phyloP scores from a whole-genome alignment of 2,888 invertebrate genomes.

The Melieria omissa region DNA sequence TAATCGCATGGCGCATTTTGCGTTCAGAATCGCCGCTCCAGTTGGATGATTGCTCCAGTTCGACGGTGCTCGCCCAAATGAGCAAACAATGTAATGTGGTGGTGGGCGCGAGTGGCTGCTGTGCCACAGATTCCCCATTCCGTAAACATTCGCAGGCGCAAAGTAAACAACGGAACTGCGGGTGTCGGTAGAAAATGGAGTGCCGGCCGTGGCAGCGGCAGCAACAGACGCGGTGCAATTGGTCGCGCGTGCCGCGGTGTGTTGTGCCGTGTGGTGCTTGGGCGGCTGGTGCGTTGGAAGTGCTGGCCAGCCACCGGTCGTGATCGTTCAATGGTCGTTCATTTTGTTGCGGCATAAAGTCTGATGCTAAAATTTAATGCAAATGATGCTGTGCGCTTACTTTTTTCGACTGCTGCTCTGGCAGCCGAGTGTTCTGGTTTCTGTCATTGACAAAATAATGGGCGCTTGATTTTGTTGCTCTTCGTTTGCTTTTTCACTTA shows the following conservation, averaged over 20 bases:
- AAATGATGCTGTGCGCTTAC: slow-evolving; percentile 16
- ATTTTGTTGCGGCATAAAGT: slow-evolving; percentile 41
- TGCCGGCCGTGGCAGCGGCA: slow-evolving; percentile 15
- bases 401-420: not conserved
- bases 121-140: not conserved
- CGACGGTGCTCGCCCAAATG: not conserved
- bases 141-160: slow-evolving; percentile 8
- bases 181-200: slow-evolving; percentile 31
- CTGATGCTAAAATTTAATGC: slow-evolving; percentile 40
- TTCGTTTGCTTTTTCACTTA: slow-evolving; percentile 7
- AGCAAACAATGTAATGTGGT: not conserved
- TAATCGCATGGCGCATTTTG: too few relatives aligned
- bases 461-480: slow-evolving; percentile 21
- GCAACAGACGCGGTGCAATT: not conserved
- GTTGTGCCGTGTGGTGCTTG: not conserved
- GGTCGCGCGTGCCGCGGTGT: too few relatives aligned
- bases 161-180: slow-evolving; percentile 25
- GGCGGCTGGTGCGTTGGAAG: slow-evolving; percentile 5
- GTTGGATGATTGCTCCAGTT: not conserved
- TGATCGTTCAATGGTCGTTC: slow-evolving; percentile 1
- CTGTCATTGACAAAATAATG: slow-evolving; percentile 36
- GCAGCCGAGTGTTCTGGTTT: slow-evolving; percentile 38
- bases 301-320: slow-evolving; percentile 7
- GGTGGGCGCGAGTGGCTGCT: not conserved
- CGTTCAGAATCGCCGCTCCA: too few relatives aligned